phyloP scores from a whole-genome alignment of 2,113 vertebrate species.

The Pandion haliaetus region DNA sequence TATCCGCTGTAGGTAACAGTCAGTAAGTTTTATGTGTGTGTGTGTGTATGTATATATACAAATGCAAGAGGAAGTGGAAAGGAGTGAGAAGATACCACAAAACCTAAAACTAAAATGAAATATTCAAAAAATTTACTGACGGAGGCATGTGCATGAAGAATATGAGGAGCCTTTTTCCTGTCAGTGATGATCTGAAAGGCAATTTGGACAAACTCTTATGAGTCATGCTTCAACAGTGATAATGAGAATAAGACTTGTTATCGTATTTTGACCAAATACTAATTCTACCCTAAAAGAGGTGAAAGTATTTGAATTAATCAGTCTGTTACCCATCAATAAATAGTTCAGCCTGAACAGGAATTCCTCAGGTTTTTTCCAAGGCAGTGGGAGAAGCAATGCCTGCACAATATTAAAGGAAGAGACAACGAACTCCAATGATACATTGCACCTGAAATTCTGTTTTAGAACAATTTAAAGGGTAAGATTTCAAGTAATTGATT shows the following conservation, averaged over 20 bases:
- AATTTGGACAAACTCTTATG: not conserved
- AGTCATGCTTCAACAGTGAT: not conserved
- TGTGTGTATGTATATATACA: too few species aligned
- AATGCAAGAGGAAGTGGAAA: not conserved
- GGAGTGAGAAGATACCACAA: not conserved
- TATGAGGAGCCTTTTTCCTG: not conserved
- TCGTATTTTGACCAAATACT: not conserved
- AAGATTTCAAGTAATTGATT: not conserved
- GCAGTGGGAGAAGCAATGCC: not conserved
- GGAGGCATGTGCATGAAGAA: not conserved
- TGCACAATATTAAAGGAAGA: not conserved
- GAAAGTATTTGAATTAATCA: not conserved
- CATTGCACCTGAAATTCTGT: not conserved
- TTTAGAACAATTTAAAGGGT: not conserved
- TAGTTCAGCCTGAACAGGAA: not conserved
- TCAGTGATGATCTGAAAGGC: not conserved
- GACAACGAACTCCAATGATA: not conserved
- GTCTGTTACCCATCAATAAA: not conserved
- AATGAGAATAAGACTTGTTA: not conserved
- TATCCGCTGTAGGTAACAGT: not conserved
- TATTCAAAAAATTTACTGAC: not conserved
- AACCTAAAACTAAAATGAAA: not conserved
- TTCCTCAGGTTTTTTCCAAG: not conserved
- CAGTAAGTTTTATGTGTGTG: not conserved
- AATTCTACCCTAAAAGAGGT: not conserved